These are phyloP conservation scores for Coracopsis vasa DNA, from an alignment of 2,113 vertebrate genomes.

Conservation along the genomic window DNA sequence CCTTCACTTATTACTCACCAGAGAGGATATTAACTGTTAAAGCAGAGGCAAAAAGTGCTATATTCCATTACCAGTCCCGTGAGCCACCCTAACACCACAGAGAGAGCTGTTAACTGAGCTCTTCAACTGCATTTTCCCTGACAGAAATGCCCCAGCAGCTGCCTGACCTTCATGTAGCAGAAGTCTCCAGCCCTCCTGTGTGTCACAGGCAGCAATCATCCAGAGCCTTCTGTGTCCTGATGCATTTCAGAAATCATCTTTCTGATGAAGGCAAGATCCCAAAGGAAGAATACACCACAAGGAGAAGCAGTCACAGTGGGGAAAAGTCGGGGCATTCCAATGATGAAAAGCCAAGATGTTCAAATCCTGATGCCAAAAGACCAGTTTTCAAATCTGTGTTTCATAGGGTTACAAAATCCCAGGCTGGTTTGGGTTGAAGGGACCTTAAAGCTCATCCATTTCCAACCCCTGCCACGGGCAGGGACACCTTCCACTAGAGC, in stretches of 20 bases:
- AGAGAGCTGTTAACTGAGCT: constrained; percentile 12
- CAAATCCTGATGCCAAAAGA: neutral
- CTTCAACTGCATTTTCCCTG: neutral
- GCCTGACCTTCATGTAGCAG: neutral
- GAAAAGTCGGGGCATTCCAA: neutral
- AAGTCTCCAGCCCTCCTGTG: neutral
- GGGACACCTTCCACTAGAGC: too few species aligned
- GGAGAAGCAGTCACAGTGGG: neutral
- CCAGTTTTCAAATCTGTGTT: neutral
- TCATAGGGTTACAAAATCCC: neutral
- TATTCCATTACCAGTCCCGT: neutral
- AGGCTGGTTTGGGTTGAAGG: neutral
- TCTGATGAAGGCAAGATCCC: neutral
- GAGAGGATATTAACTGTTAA: neutral
- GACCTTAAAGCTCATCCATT: neutral
- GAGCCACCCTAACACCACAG: neutral
- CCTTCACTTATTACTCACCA: neutral
- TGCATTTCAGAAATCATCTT: neutral
- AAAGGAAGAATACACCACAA: neutral
- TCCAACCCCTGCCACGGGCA: neutral
- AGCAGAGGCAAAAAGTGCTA: neutral
- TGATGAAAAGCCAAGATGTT: neutral
- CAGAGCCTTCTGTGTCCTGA: neutral
- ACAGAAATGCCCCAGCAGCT: neutral
- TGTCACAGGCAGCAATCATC: neutral